Base-by-base conservation (phyloP, 2,888 invertebrate species). In the Bombylius discolor region DNA sequence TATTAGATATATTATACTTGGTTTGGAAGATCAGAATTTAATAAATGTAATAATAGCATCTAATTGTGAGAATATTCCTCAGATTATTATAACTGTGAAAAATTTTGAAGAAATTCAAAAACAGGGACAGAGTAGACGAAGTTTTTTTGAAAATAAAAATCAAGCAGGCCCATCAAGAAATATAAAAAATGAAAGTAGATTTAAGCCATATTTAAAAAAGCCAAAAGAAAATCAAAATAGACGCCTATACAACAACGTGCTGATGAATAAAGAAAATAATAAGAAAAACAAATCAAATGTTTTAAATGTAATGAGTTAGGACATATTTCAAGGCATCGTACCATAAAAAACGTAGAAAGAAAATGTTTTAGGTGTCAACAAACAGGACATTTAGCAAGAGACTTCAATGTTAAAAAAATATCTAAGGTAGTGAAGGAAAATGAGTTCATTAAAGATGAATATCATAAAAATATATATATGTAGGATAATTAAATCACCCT, bases 1-100 rank as follows among this genome's bases (percentile, higher is more conserved):
- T 4, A 53, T 53, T 11, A 34, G 33, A 36, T 53, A 53, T 14
- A 39, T 53, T 13, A 53, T 53, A 47, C 47, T 48, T 3, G 53
- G 53, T n/a, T 33, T 53, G 23, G n/a, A 8, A 6, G 39, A 53
- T 42, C 14, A 13, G 23, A 7, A 36, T 48, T 42, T 53, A 5
- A 23, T 5, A 3, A 53, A 48, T 42, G n/a, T 39, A 3, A 8
- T 53, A 47, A 14, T 48, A 1, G 53, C 48, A 0, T 47, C 48
- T 11, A 14, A 39, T 1, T 53, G 53, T 42, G 5, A 14, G 5
- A 42, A 7, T 7, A 14, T 48, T 4, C 14, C 39, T 23, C 12
- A 47, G 47, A 23, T 5, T 53, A 12, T 31, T 53, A 55, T 57
- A 47, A 11, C 12, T 53, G 9, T 31, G 48, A 52, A 59, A 39